phyloP scores from a whole-genome alignment of 2,888 invertebrate species.

The Patella pellucida region DNA sequence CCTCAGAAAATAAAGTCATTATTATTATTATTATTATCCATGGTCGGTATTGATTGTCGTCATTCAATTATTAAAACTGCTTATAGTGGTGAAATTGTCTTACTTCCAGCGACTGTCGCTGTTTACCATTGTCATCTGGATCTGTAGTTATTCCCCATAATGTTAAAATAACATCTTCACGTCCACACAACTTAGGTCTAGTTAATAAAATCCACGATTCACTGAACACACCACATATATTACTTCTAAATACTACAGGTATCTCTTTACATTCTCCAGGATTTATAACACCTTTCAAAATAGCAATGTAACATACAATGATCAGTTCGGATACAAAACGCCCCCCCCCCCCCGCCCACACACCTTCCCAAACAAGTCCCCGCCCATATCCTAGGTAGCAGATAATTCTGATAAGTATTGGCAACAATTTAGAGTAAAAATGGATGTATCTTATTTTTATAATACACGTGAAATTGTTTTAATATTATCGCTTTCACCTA shows the following conservation, averaged over 20 bases:
- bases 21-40: no score
- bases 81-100: neutral
- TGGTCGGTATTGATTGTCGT: no score
- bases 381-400: no score
- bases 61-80: no score
- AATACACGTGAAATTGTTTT: no score
- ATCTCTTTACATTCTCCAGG: neutral
- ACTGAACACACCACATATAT: neutral
- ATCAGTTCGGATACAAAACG: no score
- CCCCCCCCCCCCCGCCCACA: no score
- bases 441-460: no score
- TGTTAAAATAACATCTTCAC: neutral
- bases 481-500: neutral
- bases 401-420: no score
- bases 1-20: no score
- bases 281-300: neutral
- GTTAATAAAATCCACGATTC: neutral
- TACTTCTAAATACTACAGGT: neutral
- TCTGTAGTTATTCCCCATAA: neutral
- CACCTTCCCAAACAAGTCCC: no score
- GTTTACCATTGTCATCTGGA: neutral
- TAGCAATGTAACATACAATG: neutral
- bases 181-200: neutral
- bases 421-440: no score
- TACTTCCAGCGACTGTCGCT: neutral